Percentiles rank a stretch among this genome's conserved stretches.
phyloP scores from a whole-genome alignment of 2,113 vertebrate species.

The Sebastes schlegelii region DNA sequence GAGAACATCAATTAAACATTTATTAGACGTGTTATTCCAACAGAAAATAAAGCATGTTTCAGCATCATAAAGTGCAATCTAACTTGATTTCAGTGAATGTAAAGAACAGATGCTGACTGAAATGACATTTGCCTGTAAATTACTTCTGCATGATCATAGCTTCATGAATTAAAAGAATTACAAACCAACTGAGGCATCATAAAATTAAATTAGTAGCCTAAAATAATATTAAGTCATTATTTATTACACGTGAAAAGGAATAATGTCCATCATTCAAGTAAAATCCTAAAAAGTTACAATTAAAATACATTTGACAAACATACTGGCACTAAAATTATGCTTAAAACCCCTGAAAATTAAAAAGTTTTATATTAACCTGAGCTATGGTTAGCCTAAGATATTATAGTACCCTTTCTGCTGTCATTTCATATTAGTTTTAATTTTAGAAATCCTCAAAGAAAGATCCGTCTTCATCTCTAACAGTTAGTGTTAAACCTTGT shows the following conservation, averaged over 20 bases:
- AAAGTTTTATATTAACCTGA: slow-evolving; percentile 30
- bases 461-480: not conserved
- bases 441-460: not conserved
- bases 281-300: slow-evolving; percentile 7
- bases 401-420: not conserved
- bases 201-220: slow-evolving; percentile 31
- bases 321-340: not conserved
- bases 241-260: not conserved
- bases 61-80: slow-evolving; percentile 73
- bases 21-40: slow-evolving; percentile 49
- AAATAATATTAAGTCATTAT: slow-evolving; percentile 11
- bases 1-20: slow-evolving; percentile 27
- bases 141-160: not conserved
- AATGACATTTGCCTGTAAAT: slow-evolving; percentile 8
- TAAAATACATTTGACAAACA: slow-evolving; percentile 2
- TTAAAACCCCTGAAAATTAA: slow-evolving; percentile 14
- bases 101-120: slow-evolving; percentile 29
- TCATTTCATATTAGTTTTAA: slow-evolving; percentile 1
- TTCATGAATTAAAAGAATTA: not conserved
- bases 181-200: not conserved
- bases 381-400: slow-evolving; percentile 10
- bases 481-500: slow-evolving; percentile 16
- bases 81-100: slow-evolving; percentile 35
- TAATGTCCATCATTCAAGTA: slow-evolving; percentile 37
- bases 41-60: slow-evolving; percentile 43